Conservation (phyloP, 2,888 invertebrate genomes). For the Geophilus truncorum region DNA sequence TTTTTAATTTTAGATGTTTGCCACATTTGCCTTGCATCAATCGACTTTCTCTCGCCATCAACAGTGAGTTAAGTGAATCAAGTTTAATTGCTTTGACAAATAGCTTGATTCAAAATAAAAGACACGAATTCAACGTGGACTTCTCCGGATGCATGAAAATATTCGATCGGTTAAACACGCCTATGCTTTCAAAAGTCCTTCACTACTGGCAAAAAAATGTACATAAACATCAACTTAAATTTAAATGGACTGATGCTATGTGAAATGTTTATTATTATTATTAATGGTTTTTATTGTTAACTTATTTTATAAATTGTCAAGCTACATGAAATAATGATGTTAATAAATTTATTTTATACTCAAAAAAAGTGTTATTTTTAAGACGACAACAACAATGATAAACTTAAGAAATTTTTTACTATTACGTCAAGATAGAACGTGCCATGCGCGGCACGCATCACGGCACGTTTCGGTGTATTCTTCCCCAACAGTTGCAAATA, state of each 20-base stretch:
- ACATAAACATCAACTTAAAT: not conserved
- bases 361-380: too few species aligned
- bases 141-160: constrained; percentile 1
- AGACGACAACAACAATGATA: too few species aligned
- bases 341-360: too few species aligned
- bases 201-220: not conserved
- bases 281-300: too few species aligned
- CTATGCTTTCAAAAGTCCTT: not conserved
- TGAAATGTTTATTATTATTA: too few species aligned
- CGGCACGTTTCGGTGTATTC: not conserved
- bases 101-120: not conserved
- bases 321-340: too few species aligned
- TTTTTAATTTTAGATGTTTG: not conserved
- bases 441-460: not conserved
- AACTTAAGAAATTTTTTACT: too few species aligned
- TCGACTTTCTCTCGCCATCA: not conserved
- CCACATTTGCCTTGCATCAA: not conserved
- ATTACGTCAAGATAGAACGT: not conserved
- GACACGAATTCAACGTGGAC: not conserved
- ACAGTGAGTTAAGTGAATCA: not conserved
- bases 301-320: too few species aligned
- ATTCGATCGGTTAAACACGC: not conserved
- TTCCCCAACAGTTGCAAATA: not conserved
- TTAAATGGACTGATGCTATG: not conserved
- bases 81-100: not conserved